A percentile compares a stretch with the other conserved stretches of the same genome.
These are phyloP conservation scores for Andrena haemorrhoa DNA, from an alignment of 2,888 invertebrate genomes.

Conservation along the genomic window DNA sequence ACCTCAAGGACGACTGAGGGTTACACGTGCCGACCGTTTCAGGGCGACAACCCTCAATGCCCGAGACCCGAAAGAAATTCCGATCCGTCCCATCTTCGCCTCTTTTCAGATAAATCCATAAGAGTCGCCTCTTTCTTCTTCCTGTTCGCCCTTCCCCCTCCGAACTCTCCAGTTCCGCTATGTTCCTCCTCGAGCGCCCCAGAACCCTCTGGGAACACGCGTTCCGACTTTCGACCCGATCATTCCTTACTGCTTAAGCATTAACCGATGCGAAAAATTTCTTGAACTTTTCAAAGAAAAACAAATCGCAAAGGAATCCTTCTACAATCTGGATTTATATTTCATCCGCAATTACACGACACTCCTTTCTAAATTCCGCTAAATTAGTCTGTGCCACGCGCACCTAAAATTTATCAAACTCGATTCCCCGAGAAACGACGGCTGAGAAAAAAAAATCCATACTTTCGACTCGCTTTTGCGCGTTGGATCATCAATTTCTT, in stretches of 20 bases:
- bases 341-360: no score
- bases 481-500: no score
- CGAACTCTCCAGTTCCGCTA: background rate
- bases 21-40: conserved; percentile 62
- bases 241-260: background rate
- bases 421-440: no score
- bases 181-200: background rate
- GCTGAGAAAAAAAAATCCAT: no score
- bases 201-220: background rate
- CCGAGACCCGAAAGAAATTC: conserved; percentile 53
- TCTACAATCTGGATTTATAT: no score
- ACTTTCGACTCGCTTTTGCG: no score
- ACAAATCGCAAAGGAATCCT: no score
- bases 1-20: conserved; percentile 57
- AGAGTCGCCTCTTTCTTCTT: conserved; percentile 6
- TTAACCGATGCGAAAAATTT: no score
- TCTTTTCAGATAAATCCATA: conserved; percentile 32
- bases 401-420: no score
- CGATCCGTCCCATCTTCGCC: conserved; percentile 46
- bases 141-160: background rate
- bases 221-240: background rate
- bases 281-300: no score
- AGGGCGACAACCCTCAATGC: conserved; percentile 62
- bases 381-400: no score
- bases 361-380: no score